Evolutionary conservation across 2,113 vertebrate species (phyloP).

Genomic region (Cygnus buccinator): DNA sequence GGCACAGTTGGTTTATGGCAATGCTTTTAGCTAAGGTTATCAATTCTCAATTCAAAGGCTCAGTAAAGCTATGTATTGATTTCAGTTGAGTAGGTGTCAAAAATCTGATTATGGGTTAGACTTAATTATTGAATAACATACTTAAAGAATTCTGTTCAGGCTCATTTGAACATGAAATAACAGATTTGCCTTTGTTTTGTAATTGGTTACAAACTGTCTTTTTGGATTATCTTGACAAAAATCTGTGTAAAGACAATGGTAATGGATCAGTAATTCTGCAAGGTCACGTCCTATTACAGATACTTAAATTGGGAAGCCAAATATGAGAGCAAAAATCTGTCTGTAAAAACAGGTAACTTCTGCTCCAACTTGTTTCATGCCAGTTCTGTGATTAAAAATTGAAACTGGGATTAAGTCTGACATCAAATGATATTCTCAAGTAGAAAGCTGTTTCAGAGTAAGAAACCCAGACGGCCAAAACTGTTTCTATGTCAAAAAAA

Average conservation of each 20-base stretch:
- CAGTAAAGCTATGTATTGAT: background rate
- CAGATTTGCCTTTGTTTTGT: background rate
- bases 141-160: background rate
- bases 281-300: background rate
- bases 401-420: background rate
- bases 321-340: background rate
- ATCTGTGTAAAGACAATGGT: background rate
- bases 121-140: background rate
- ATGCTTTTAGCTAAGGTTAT: background rate
- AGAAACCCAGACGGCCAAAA: background rate
- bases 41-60: background rate
- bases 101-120: background rate
- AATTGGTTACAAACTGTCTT: background rate
- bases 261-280: background rate
- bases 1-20: background rate
- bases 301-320: background rate
- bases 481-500: background rate
- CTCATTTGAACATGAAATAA: background rate
- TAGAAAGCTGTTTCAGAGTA: background rate
- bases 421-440: background rate
- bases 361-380: background rate
- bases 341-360: background rate
- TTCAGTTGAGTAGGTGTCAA: background rate
- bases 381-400: background rate
- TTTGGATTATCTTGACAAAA: background rate